phyloP scores from a whole-genome alignment of 2,797 vertebrate species.

The Apogon hyalosoma region DNA sequence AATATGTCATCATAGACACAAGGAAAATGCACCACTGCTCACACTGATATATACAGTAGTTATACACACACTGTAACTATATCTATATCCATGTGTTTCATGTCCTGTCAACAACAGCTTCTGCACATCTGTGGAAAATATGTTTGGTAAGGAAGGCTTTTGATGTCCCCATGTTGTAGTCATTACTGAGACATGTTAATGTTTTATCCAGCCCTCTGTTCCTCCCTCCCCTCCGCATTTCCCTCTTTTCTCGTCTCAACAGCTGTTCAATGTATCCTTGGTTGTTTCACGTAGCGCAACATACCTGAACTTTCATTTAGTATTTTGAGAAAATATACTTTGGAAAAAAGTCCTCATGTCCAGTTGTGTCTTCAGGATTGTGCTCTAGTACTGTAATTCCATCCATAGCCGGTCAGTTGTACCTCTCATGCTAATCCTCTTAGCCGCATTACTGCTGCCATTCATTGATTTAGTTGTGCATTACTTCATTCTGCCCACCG shows the following conservation, averaged over 20 bases:
- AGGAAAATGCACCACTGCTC: background rate
- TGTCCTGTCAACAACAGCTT: constrained; percentile 19
- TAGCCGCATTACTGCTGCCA: constrained; percentile 7
- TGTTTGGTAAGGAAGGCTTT: constrained; percentile 15
- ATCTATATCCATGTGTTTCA: background rate
- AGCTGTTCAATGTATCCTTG: constrained; percentile 6
- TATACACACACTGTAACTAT: background rate
- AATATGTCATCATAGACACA: background rate
- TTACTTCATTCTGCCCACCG: background rate
- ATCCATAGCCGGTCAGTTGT: constrained; percentile 21
- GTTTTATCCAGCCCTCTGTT: constrained; percentile 28
- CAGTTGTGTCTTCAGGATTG: background rate
- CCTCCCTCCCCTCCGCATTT: background rate
- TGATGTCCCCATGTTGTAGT: constrained; percentile 42
- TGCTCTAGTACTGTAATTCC: constrained; percentile 3
- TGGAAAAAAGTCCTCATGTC: background rate
- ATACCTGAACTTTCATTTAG: background rate
- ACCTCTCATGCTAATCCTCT: constrained; percentile 39
- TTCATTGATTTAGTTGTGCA: background rate
- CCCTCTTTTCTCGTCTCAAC: constrained; percentile 9
- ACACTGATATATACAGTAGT: too few species aligned
- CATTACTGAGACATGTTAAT: constrained; percentile 45
- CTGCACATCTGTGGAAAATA: constrained; percentile 39
- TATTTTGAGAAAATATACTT: constrained; percentile 3
- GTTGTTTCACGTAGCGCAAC: background rate